These are phyloP conservation scores for Chaetophractus vellerosus DNA, from an alignment of 2,797 vertebrate genomes.

Conservation along the genomic window DNA sequence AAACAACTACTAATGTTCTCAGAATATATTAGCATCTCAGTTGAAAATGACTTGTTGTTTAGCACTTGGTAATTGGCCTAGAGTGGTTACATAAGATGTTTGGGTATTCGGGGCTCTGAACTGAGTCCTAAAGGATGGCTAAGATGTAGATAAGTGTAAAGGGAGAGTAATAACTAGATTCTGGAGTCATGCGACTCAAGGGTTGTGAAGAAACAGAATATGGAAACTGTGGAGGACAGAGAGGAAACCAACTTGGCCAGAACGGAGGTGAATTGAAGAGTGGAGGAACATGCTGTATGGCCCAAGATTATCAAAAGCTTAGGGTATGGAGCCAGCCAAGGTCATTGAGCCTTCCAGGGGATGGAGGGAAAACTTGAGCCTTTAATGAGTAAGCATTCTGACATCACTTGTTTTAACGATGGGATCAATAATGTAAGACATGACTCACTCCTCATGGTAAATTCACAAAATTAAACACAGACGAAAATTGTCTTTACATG, in stretches of 20 bases:
- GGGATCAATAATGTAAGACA: conserved; percentile 69
- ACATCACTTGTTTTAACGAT: conserved; percentile 75
- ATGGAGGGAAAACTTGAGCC: background rate
- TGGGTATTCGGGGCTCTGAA: background rate
- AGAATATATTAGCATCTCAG: background rate
- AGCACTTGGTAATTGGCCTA: background rate
- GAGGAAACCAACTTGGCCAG: background rate
- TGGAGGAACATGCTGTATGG: background rate
- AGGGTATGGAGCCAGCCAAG: background rate
- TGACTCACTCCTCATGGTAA: conserved; percentile 68
- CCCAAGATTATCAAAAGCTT: background rate
- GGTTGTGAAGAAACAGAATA: background rate
- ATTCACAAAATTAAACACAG: conserved; percentile 71
- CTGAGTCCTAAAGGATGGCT: background rate
- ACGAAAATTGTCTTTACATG: conserved; percentile 61
- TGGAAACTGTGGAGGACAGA: background rate
- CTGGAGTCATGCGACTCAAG: background rate
- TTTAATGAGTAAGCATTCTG: conserved; percentile 75
- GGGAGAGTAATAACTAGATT: background rate
- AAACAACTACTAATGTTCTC: background rate
- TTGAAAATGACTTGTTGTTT: background rate
- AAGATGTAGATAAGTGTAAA: background rate
- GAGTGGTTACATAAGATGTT: background rate
- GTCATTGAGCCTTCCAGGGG: background rate
- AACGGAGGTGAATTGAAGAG: background rate